Evolutionary conservation across 2,888 invertebrate genomes (phyloP), one percentile per base, ranked within the genome.

Genomic region (Rhamphomyia laevipes): DNA sequence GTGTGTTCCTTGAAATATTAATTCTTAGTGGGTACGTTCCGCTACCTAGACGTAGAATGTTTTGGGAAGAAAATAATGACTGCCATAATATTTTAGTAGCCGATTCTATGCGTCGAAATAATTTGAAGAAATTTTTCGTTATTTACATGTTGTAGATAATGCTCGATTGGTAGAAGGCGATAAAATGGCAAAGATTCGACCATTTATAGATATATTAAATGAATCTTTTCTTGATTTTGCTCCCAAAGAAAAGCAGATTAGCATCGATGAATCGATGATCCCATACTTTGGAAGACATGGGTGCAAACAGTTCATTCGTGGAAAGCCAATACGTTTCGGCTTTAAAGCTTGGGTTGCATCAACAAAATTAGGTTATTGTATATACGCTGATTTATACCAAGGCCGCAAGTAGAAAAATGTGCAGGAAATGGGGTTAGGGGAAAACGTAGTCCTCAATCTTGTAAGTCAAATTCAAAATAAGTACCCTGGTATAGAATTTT

Each of bases 221-320:
- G 18, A 18, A 33, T 21, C 21, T 21, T 21, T 21, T 21, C 21
- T 21, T 21, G 21, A 21, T 12, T 44, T 18, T 35, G 45, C 45
- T n/a, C 33, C 45, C 33, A 33, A 35, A 21, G 45, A 45, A n/a
- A 45, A 33, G 35, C 10, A 45, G 13, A 18, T 45, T 4, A 45
- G 33, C 6, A 35, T 33, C 31, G 45, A 45, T 35, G 35, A 45
- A 27, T 33, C 35, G n/a, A 45, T 45, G 45, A 37, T 45, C 4
- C 45, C 18, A 35, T 33, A 45, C 23, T 45, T 35, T 45, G 45
- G 45, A 21, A 45, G 45, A 45, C 45, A 45, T 45, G 45, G 45
- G 4, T 45, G 45, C 23, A 33, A 21, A 21, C 21, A 21, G 21
- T 21, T 21, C 21, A 21, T 21, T 21, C 21, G 21, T 21, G 21